Percentiles rank a stretch among this genome's conserved stretches.
Evolutionary conservation across 2,888 invertebrate species (phyloP).

Genomic region (Alcis repandata): DNA sequence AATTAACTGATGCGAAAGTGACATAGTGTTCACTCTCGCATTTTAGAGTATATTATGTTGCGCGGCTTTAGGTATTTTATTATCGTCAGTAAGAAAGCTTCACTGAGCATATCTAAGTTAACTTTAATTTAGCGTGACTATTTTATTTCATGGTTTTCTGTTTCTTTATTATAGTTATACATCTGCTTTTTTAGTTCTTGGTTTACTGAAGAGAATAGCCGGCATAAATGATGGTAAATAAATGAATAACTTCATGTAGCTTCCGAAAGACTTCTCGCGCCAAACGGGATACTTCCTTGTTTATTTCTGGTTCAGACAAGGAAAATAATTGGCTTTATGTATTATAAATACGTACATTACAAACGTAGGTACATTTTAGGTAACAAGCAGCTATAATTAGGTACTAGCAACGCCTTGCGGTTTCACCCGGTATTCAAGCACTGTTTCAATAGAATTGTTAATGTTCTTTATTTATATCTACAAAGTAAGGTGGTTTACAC

Average conservation of each 20-base stretch:
- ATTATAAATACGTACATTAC: neutral
- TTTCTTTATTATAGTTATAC: too few relatives aligned
- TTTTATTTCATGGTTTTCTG: neutral
- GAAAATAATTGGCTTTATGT: neutral
- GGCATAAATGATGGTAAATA: neutral
- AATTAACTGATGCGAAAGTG: too few relatives aligned
- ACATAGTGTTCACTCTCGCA: too few relatives aligned
- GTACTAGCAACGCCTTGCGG: neutral
- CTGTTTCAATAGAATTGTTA: too few relatives aligned
- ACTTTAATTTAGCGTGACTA: too few relatives aligned
- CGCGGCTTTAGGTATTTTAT: too few relatives aligned
- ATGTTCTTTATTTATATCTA: too few relatives aligned
- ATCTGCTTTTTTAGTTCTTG: neutral
- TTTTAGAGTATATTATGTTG: too few relatives aligned
- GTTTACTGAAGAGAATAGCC: neutral
- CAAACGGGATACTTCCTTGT: conserved; percentile 5
- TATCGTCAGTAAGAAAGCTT: too few relatives aligned
- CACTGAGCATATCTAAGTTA: too few relatives aligned
- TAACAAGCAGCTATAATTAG: neutral
- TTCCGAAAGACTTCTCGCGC: neutral
- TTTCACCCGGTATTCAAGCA: neutral
- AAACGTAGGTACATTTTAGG: too few relatives aligned
- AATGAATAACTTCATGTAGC: neutral
- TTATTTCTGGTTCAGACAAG: conserved; percentile 7
- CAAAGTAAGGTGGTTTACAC: too few relatives aligned